Percentiles rank a stretch among this genome's conserved stretches.
phyloP scores from a whole-genome alignment of 2,113 vertebrate species.

The Triplophysa dalaica region DNA sequence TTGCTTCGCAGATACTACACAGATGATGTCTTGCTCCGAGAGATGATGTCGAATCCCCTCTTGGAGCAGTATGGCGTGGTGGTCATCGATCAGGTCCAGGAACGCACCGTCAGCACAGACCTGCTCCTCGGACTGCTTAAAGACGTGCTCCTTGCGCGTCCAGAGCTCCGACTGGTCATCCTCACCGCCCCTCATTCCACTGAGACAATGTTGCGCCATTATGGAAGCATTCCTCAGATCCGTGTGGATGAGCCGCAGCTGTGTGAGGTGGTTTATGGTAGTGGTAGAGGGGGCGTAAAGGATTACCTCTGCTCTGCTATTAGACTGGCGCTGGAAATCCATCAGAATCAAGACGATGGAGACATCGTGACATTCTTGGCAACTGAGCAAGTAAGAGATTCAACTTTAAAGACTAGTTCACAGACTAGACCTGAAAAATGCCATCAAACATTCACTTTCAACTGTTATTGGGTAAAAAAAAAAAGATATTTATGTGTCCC shows the following conservation, averaged over 20 bases:
- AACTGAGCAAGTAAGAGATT: slow-evolving; percentile 76
- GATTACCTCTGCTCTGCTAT: slow-evolving; percentile 76
- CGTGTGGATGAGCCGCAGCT: slow-evolving; percentile 59
- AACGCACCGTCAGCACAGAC: slow-evolving; percentile 82
- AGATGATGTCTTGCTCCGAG: slow-evolving; percentile 82
- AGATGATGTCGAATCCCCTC: slow-evolving; percentile 89
- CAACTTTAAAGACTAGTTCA: neutral
- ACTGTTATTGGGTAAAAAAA: no score
- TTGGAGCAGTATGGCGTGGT: slow-evolving; percentile 78
- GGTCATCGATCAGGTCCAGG: slow-evolving; percentile 81
- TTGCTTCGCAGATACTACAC: slow-evolving; percentile 79
- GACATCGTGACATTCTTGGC: slow-evolving; percentile 82
- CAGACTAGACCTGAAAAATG: no score
- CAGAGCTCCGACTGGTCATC: slow-evolving; percentile 81
- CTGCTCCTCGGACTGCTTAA: slow-evolving; percentile 82
- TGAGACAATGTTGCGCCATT: slow-evolving; percentile 71
- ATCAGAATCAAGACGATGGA: slow-evolving; percentile 78
- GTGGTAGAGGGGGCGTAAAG: slow-evolving; percentile 56
- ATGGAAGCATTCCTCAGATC: slow-evolving; percentile 63
- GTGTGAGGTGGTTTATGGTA: slow-evolving; percentile 75
- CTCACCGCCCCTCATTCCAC: slow-evolving; percentile 68
- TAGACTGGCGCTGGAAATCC: slow-evolving; percentile 83
- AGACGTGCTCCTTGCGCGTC: slow-evolving; percentile 73
- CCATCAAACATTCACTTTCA: no score
- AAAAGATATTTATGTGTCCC: no score